These are phyloP conservation scores for Dusona sp. DNA, from an alignment of 2,888 invertebrate species.

Conservation along the genomic window DNA sequence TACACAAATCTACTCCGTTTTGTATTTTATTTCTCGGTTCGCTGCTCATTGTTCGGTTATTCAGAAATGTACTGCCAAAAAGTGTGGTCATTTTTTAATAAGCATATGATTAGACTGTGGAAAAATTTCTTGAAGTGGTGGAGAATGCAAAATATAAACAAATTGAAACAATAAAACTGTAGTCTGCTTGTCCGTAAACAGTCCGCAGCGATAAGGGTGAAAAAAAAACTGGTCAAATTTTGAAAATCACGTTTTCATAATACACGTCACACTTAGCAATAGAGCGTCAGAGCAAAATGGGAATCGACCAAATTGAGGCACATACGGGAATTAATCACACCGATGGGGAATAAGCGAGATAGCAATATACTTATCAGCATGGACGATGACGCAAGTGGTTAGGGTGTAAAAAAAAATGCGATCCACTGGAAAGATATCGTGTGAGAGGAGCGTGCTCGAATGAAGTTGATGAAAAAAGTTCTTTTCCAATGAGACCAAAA, in stretches of 20 bases:
- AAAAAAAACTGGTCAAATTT: not conserved
- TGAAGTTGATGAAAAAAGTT: not conserved
- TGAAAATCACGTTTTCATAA: not conserved
- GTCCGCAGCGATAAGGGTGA: not conserved
- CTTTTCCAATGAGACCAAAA: not conserved
- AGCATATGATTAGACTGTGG: too few relatives aligned
- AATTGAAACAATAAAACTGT: not conserved
- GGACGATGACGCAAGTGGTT: slow-evolving; percentile 28
- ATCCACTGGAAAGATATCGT: not conserved
- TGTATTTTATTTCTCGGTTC: too few relatives aligned
- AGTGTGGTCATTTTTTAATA: too few relatives aligned
- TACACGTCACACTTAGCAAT: not conserved
- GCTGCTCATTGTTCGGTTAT: too few relatives aligned
- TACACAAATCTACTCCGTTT: too few relatives aligned
- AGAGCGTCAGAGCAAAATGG: not conserved
- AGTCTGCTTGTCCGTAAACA: not conserved
- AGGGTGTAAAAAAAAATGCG: not conserved
- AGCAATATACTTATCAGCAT: slow-evolving; percentile 27
- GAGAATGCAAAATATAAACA: not conserved
- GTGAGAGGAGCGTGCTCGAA: not conserved
- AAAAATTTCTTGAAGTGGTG: too few relatives aligned
- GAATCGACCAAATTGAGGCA: not conserved
- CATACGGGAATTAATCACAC: not conserved
- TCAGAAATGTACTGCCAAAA: too few relatives aligned
- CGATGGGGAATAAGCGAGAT: slow-evolving; percentile 13